Evolutionary conservation across 2,888 invertebrate species (phyloP), one percentile per base, ranked within the genome.

Genomic region (Pheosia gnoma): DNA sequence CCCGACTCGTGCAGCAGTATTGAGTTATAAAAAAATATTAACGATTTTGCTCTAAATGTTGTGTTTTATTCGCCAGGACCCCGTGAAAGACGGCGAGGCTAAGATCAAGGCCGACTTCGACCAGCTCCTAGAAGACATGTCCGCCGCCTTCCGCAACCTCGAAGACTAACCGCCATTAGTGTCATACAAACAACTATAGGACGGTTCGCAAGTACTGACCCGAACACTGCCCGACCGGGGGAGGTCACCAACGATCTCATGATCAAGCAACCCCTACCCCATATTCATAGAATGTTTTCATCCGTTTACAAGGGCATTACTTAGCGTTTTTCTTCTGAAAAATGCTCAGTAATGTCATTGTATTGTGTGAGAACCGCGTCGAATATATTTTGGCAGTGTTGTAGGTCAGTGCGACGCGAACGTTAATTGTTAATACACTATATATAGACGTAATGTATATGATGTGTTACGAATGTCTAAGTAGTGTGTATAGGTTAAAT

Each of bases 31-130:
- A 8, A 8, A 43, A 1, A 8, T 43, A 3, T 10, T 43, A 8
- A 9, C 8, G 10, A 7, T 9, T 9, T 8, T 39, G 7, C 1
- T 43, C 43, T 43, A 3, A 43, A 43, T 43, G 8, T 45, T 51
- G 37, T 13, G 11, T 51, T 59, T n/a, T 52, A 0, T 55, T 67
- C 49, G 49, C n/a, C 85, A 98, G 98, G 99, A 99, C 93, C 99
- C 99, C 56, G 98, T 98, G 39, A 98, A 98, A 91, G 99, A 99
- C 79, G 99, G 99, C 61, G 99, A 99, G 90, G 96, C 96, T 11
- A 99, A 99, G 94, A 99, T 99, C 91, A 98, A 97, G 92, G 96
- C 97, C 57, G 99, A 99, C 85, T 99, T 98, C 90, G 99, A 99
- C 88, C 99, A 99, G 84, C 94, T 99, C 61, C 95, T 98, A 81